Conservation (phyloP, 1,140 invertebrate genomes). For the Propsilocerus akamusi region DNA sequence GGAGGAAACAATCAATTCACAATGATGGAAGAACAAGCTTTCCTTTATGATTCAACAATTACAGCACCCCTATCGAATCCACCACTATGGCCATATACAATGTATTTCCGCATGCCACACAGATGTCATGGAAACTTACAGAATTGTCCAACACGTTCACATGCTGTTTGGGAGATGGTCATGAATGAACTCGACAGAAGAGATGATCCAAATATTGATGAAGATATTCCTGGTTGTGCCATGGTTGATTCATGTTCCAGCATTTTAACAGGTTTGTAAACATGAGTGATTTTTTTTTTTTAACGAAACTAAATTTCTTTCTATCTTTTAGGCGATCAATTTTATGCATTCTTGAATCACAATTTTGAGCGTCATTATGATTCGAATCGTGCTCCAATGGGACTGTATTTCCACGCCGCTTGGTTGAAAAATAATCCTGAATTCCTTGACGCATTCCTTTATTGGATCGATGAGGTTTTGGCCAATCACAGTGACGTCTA, state of each 20-base stretch:
- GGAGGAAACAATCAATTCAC: slow-evolving; percentile 94
- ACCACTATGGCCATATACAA: slow-evolving; percentile 91
- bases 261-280: slow-evolving; percentile 44
- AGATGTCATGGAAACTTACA: slow-evolving; percentile 85
- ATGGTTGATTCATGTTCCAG: slow-evolving; percentile 95
- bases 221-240: slow-evolving; percentile 81
- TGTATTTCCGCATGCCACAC: slow-evolving; percentile 94
- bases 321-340: slow-evolving; percentile 54
- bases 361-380: slow-evolving; percentile 92
- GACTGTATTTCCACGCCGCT: slow-evolving; percentile 88
- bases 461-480: slow-evolving; percentile 86
- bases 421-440: slow-evolving; percentile 92
- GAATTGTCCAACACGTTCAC: slow-evolving; percentile 80
- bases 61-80: slow-evolving; percentile 85
- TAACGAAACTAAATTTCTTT: too few species aligned
- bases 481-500: slow-evolving; percentile 81
- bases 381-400: slow-evolving; percentile 80
- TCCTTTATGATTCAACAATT: slow-evolving; percentile 93
- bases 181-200: slow-evolving; percentile 88
- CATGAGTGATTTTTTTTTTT: not conserved
- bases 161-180: slow-evolving; percentile 96
- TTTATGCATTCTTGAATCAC: slow-evolving; percentile 90
- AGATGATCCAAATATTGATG: slow-evolving; percentile 79
- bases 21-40: slow-evolving; percentile 95
- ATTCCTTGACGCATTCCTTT: slow-evolving; percentile 80